These are phyloP conservation scores for Chunga burmeisteri DNA, from an alignment of 2,113 vertebrate genomes.

Conservation along the genomic window DNA sequence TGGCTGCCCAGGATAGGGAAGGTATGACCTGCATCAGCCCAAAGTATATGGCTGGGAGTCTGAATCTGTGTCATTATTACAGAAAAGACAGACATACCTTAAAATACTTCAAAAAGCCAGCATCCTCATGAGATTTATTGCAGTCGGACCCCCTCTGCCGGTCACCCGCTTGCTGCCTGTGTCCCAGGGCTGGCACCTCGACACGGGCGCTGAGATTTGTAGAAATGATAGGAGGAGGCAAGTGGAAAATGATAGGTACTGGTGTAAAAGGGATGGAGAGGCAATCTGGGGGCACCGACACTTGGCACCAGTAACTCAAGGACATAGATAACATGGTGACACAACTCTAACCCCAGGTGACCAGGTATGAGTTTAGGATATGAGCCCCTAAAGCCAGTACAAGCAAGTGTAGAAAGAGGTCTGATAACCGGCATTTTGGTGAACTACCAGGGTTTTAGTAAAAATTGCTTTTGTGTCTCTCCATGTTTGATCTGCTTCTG, in stretches of 20 bases:
- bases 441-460: slow-evolving; percentile 70
- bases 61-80: neutral
- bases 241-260: neutral
- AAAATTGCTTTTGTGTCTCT: slow-evolving; percentile 77
- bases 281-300: rapidly evolving
- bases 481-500: slow-evolving; percentile 59
- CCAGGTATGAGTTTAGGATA: neutral
- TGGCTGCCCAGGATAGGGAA: neutral
- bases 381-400: neutral
- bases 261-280: neutral
- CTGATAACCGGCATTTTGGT: slow-evolving; percentile 43
- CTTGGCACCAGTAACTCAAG: neutral
- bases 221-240: neutral
- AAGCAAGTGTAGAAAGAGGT: neutral
- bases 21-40: neutral
- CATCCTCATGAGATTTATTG: neutral
- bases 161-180: neutral
- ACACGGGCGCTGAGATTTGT: rapidly evolving
- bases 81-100: neutral
- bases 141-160: slow-evolving; percentile 35
- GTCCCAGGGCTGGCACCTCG: neutral
- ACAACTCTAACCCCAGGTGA: neutral
- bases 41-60: neutral
- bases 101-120: neutral
- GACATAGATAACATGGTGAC: neutral